These are phyloP conservation scores for Falcunculus frontatus DNA, from an alignment of 2,113 vertebrate species.

Conservation along the genomic window DNA sequence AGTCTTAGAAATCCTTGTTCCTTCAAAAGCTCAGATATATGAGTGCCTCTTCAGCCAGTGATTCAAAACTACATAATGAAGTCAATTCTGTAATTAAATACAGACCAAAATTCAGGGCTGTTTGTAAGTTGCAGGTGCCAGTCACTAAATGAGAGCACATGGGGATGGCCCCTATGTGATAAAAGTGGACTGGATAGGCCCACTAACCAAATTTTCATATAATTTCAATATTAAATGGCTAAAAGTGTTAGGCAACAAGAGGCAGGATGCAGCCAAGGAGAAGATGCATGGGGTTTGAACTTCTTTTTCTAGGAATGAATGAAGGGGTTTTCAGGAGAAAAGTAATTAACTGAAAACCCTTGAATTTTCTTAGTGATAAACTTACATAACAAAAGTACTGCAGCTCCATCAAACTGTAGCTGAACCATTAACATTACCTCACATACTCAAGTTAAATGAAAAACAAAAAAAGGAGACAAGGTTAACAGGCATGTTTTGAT, in stretches of 20 bases:
- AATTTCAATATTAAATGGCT: neutral
- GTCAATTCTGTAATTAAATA: neutral
- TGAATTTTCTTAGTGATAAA: neutral
- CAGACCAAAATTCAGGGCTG: neutral
- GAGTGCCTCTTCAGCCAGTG: neutral
- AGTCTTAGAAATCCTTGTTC: neutral
- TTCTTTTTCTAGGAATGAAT: neutral
- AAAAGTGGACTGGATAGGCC: neutral
- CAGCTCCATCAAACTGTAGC: neutral
- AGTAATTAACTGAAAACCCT: neutral
- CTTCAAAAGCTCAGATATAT: neutral
- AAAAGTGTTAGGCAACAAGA: neutral
- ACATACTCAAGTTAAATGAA: neutral
- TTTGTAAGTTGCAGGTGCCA: neutral
- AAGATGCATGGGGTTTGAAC: neutral
- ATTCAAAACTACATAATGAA: neutral
- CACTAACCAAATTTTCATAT: neutral
- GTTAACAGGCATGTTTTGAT: neutral
- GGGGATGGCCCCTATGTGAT: neutral
- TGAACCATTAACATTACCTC: neutral
- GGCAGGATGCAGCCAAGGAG: neutral
- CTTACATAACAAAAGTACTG: neutral
- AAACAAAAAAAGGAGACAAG: neutral
- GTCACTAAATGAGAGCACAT: neutral
- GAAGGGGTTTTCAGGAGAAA: neutral